These are phyloP conservation scores for Nemoura dubitans DNA, from an alignment of 2,888 invertebrate genomes.

Conservation along the genomic window DNA sequence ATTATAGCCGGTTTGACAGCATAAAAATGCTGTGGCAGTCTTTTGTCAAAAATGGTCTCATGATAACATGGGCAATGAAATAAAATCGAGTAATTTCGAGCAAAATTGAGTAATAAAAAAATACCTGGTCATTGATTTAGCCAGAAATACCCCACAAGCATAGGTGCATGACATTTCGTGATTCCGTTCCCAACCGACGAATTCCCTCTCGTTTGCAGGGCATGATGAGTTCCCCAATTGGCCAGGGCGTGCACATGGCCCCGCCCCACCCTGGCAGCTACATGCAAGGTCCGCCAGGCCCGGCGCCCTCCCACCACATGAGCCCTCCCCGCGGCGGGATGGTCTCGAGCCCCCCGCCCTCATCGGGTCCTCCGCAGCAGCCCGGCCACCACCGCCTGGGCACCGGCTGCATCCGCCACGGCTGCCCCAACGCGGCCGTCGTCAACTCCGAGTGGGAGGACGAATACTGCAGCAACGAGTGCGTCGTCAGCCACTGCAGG, in stretches of 20 bases:
- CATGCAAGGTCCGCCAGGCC: slow-evolving; percentile 59
- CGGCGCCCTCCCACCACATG: slow-evolving; percentile 58
- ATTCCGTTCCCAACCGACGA: no score
- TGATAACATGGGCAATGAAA: no score
- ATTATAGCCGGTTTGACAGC: no score
- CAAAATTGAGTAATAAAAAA: no score
- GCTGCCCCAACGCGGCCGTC: slow-evolving; percentile 90
- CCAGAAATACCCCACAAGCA: no score
- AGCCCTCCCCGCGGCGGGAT: slow-evolving; percentile 61
- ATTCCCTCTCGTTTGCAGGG: slow-evolving; percentile 53
- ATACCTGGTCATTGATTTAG: no score
- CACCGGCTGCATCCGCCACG: slow-evolving; percentile 83
- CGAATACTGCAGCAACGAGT: slow-evolving; percentile 97
- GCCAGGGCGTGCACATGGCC: slow-evolving; percentile 56
- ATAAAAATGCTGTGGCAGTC: no score
- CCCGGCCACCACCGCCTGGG: slow-evolving; percentile 57
- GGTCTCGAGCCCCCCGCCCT: slow-evolving; percentile 62
- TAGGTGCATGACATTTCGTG: no score
- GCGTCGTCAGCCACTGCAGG: slow-evolving; percentile 96
- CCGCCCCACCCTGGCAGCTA: slow-evolving; percentile 58
- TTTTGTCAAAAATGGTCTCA: no score
- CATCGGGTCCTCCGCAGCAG: slow-evolving; percentile 56
- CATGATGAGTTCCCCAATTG: slow-evolving; percentile 63
- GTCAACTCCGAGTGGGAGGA: slow-evolving; percentile 95
- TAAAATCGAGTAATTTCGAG: no score